These are phyloP conservation scores for Amphipyra tragopoginis DNA, from an alignment of 2,888 invertebrate species.

Conservation along the genomic window DNA sequence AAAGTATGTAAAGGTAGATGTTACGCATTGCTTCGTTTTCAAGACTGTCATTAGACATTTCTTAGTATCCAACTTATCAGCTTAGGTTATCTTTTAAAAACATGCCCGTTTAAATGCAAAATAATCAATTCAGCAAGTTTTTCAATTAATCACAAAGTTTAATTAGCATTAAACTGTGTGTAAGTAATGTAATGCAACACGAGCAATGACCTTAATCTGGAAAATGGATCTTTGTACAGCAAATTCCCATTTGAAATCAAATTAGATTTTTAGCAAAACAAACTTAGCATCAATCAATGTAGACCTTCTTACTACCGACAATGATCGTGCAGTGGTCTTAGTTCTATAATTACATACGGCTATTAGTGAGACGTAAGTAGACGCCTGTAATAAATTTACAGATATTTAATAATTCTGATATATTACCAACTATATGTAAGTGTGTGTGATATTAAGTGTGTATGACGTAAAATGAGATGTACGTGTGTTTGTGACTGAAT, in stretches of 20 bases:
- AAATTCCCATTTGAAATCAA: slow-evolving; percentile 11
- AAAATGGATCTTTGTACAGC: slow-evolving; percentile 16
- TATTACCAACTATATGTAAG: slow-evolving; percentile 51
- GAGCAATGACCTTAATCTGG: slow-evolving; percentile 11
- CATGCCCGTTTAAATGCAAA: slow-evolving; percentile 24
- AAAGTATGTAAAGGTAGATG: slow-evolving; percentile 13
- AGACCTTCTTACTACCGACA: slow-evolving; percentile 40
- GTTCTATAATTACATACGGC: slow-evolving; percentile 57
- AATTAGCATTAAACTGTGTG: slow-evolving; percentile 13
- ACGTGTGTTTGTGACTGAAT: slow-evolving; percentile 71
- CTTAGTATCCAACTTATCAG: slow-evolving; percentile 17
- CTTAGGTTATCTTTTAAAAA: slow-evolving; percentile 25
- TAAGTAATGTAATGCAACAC: slow-evolving; percentile 8
- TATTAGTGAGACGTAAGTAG: slow-evolving; percentile 62
- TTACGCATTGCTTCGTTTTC: slow-evolving; percentile 9
- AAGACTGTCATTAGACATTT: slow-evolving; percentile 23
- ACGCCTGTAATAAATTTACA: slow-evolving; percentile 62
- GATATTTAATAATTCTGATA: slow-evolving; percentile 67
- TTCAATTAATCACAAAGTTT: slow-evolving; percentile 30
- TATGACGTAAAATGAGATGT: slow-evolving; percentile 61
- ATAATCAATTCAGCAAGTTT: slow-evolving; percentile 31
- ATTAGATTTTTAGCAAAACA: slow-evolving; percentile 28
- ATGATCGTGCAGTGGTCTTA: slow-evolving; percentile 41
- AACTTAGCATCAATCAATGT: slow-evolving; percentile 39
- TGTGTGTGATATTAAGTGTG: slow-evolving; percentile 62